Base-by-base conservation (phyloP, 2,888 invertebrate species). In the Drosophila lutescens region DNA sequence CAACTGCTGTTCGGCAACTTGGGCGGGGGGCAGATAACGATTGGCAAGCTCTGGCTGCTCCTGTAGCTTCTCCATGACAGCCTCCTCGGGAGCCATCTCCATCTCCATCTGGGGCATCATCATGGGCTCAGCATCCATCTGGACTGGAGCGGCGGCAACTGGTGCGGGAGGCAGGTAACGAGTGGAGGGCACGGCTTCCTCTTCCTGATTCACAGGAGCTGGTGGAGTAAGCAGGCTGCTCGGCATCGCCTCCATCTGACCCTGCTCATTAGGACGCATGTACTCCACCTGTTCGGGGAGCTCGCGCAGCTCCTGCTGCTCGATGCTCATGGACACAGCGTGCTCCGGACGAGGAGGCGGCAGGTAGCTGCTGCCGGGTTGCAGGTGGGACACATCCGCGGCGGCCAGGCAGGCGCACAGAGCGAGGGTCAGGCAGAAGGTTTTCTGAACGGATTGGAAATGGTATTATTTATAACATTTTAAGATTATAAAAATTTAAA, bases 241-340 rank as follows among this genome's bases (percentile, higher is more conserved):
- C 57, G 82, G 82, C 36, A 79, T 56, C 15, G 56, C 4, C 17
- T 84, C 86, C 83, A 87, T 85, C 46, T 10, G 61, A 13, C 67
- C 74, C 10, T 70, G 74, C 0, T 72, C 74, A 13, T 69, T 78
- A 23, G 75, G 72, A 3, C 62, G 78, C 70, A 88, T 74, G 54
- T 84, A 88, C 43, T 88, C 89, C 43, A 90, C 84, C 75, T 90
- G 88, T 44, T 88, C 89, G 13, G 90, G 90, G 66, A 90, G 53
- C 30, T 89, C 90, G 0, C 85, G 76, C 56, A 90, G 70, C 63
- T 90, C 81, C 50, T 90, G 90, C 68, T 86, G 76, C 54, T 90
- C 89, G 53, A 90, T 89, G 34, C 76, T 83, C 79, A 86, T 88
- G 17, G 82, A 81, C 47, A 85, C 71, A 20, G 86, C 77, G 55